Evolutionary conservation across 1,140 invertebrate species (phyloP).

Genomic region (Drosophila setifemur): DNA sequence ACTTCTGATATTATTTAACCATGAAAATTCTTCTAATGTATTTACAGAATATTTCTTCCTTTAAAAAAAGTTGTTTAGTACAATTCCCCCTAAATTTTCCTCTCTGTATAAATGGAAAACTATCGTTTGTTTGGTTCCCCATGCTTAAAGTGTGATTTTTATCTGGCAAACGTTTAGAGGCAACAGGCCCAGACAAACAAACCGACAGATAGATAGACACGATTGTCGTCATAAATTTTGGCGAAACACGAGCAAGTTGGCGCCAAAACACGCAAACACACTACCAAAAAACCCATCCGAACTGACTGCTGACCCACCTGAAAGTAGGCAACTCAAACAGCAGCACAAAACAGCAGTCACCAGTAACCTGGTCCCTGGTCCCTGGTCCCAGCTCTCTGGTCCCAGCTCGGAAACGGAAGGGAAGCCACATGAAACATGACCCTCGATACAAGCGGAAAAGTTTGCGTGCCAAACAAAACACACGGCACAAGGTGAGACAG

Average conservation of each 20-base stretch:
- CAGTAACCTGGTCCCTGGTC: too few relatives aligned
- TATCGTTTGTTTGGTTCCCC: not conserved
- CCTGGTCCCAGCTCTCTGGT: too few relatives aligned
- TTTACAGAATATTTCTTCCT: too few relatives aligned
- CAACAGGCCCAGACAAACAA: constrained; percentile 28
- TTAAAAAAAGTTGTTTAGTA: too few relatives aligned
- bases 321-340: constrained; percentile 54
- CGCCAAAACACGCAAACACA: constrained; percentile 37
- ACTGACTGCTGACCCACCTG: constrained; percentile 33
- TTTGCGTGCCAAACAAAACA: constrained; percentile 70
- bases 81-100: too few relatives aligned
- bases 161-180: constrained; percentile 31
- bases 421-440: constrained; percentile 69
- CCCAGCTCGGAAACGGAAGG: too few relatives aligned
- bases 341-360: constrained; percentile 7
- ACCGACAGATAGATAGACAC: constrained; percentile 38
- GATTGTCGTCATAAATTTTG: constrained; percentile 67
- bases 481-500: constrained; percentile 25
- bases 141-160: constrained; percentile 47
- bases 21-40: too few relatives aligned
- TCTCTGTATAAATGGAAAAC: not conserved
- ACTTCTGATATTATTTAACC: too few relatives aligned
- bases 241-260: constrained; percentile 32
- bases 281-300: not conserved
- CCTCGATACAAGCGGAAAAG: constrained; percentile 55